Base-by-base conservation (phyloP, 2,113 vertebrate species). In the Vireo altiloquus region DNA sequence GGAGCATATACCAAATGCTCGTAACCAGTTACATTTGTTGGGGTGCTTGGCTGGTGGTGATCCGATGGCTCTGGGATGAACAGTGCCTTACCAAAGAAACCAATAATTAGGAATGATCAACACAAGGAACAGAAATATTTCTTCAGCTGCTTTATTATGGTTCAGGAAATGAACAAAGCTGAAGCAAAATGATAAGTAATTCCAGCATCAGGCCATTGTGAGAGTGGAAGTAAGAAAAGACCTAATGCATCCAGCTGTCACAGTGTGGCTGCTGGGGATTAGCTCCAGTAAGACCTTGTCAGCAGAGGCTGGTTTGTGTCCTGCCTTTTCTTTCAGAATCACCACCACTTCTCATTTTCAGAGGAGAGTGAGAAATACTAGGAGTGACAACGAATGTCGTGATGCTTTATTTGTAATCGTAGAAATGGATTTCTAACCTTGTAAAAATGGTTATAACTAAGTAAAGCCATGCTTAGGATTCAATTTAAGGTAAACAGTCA, bases 21-120 rank as follows among this genome's bases (percentile, higher is more conserved):
- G 0, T 54, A 25, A 8, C 0, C 0, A 7, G 12, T 74, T 70
- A 9, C 1, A 0, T 33, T 42, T 35, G 6, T 28, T 19, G 31
- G 17, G 53, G 10, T 65, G 13, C 20, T 27, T 6, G 4, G 19
- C 47, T 54, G 5, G 15, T 27, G 35, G 30, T 30, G 54, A 24
- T 81, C 20, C 1, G 14, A 8, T 56, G 54, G 33, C 46, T 21
- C 30, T 39, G 8, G 27, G 50, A 87, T 64, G 52, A 86, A 2
- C 42, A n/a, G 2, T 13, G 27, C 21, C 12, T 68, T 82, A 33
- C 23, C 59, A 74, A 59, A 80, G 47, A 76, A 82, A 57, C 9
- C 11, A 27, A 2, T 27, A 50, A 31, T 84, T 61, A 71, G n/a
- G 42, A 91, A 75, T 54, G 39, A 63, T 66, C 42, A 22, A 30